Base-by-base conservation (phyloP, 2,797 vertebrate genomes). In the Pseudocheirus occidentalis region DNA sequence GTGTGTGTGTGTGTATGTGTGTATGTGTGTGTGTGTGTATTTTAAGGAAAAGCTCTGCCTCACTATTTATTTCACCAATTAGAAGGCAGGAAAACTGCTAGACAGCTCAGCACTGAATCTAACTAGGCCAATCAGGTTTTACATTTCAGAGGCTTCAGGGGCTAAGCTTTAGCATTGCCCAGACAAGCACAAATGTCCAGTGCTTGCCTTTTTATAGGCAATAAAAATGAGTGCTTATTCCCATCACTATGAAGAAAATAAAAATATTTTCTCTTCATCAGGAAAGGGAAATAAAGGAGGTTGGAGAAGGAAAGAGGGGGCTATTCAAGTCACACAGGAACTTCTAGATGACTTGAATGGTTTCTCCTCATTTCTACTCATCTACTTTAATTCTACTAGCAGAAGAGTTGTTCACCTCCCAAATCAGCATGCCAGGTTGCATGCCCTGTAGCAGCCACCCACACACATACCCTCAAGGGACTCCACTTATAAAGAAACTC, bases 401-500 rank as follows among this genome's bases (percentile, higher is more conserved):
- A 81, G 24, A 87, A 27, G 40, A 46, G 7, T 9, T 56, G 29
- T 93, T 50, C 27, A 31, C 81, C 73, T 28, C 92, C 95, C 92
- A 31, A 53, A 93, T 54, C 3, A 92, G 50, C 58, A 62, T 66
- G 90, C 94, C 40, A 87, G 40, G 24, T 9, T 87, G 21, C 21
- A 87, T 53, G 90, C 46, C 91, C 81, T 6, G 29, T 28, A 46
- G 40, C 73, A 87, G 24, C 40, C 73, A 21, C 59, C 24, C 94
- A 13, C 94, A 91, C 81, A 66, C 92, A 54, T 4, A 0, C 94
- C 96, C 96, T 97, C 95, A 92, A 18, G 73, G 57, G 93, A 55
- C 94, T 87, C 96, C 94, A 98, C 96, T 97, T 95, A 96, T 95
- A 97, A 96, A 97, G 95, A 4, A 95, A 99, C 99, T 99, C 98